Evolutionary conservation across 1,140 invertebrate genomes (phyloP).

Genomic region (Plectus sambesii): DNA sequence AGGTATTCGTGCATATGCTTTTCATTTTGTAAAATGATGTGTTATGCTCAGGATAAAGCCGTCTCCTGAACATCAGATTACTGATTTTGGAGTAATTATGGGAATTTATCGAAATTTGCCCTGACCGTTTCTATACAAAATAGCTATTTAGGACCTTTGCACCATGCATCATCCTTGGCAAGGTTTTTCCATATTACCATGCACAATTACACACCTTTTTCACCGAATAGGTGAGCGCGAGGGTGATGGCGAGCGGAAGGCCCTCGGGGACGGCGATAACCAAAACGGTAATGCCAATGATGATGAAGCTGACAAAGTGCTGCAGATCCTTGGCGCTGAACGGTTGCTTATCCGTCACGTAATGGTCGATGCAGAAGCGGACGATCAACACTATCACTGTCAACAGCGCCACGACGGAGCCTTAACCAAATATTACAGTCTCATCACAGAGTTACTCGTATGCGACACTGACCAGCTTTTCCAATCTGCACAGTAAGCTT

Average conservation of each 20-base stretch:
- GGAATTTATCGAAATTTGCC: too few relatives aligned
- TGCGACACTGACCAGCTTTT: conserved; percentile 1
- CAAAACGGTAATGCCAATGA: conserved; percentile 96
- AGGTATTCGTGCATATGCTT: not conserved
- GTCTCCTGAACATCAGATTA: not conserved
- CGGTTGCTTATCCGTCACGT: conserved; percentile 1
- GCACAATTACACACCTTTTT: conserved; percentile 60
- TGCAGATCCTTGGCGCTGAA: conserved; percentile 1
- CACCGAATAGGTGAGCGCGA: conserved; percentile 93
- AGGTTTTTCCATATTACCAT: too few relatives aligned
- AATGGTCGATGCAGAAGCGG: conserved; percentile 18
- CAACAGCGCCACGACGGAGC: conserved; percentile 19
- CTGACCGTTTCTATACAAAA: too few relatives aligned
- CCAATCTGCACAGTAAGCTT: conserved; percentile 16
- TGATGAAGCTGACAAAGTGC: conserved; percentile 58
- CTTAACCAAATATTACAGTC: conserved; percentile 17
- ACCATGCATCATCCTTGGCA: too few relatives aligned
- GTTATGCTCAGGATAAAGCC: too few relatives aligned
- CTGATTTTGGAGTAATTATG: not conserved
- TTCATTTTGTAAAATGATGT: not conserved
- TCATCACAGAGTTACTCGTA: not conserved
- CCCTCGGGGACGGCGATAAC: conserved; percentile 98
- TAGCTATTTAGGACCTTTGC: too few relatives aligned
- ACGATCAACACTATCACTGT: conserved; percentile 19
- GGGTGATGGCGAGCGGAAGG: conserved; percentile 85